Percentiles rank a stretch among this genome's conserved stretches.
These are phyloP conservation scores for Leptothorax acervorum DNA, from an alignment of 2,888 invertebrate species.

Conservation along the genomic window DNA sequence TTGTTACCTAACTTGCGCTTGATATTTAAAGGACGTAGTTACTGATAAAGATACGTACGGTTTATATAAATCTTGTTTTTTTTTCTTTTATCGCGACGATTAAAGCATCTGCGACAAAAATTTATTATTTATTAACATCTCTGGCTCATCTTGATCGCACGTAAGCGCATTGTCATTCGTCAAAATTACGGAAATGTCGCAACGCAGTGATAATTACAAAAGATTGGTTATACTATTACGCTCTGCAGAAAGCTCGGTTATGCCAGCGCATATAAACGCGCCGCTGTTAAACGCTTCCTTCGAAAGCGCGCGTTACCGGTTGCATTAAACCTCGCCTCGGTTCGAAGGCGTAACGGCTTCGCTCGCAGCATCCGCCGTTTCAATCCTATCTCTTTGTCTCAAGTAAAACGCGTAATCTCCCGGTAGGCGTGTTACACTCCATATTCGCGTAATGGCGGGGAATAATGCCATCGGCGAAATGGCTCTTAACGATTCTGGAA, in stretches of 20 bases:
- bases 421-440: constrained; percentile 8
- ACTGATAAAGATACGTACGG: not conserved
- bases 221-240: constrained; percentile 24
- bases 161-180: constrained; percentile 22
- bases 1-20: not conserved
- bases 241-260: constrained; percentile 3
- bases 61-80: not conserved
- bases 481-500: constrained; percentile 28
- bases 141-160: not conserved
- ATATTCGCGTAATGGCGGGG: constrained; percentile 27
- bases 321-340: constrained; percentile 28
- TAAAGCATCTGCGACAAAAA: not conserved
- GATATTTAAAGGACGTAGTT: not conserved
- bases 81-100: too few species aligned
- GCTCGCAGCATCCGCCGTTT: constrained; percentile 41
- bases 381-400: constrained; percentile 28
- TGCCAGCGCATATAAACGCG: constrained; percentile 1
- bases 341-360: not conserved
- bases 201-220: constrained; percentile 22
- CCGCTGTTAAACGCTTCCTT: constrained; percentile 38
- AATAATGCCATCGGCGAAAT: constrained; percentile 28
- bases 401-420: constrained; percentile 24
- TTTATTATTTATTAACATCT: not conserved
- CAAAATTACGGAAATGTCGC: constrained; percentile 7
- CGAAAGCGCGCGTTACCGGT: constrained; percentile 13